Evolutionary conservation across 2,113 vertebrate genomes (phyloP).

Genomic region (Speoplatyrhinus poulsoni): DNA sequence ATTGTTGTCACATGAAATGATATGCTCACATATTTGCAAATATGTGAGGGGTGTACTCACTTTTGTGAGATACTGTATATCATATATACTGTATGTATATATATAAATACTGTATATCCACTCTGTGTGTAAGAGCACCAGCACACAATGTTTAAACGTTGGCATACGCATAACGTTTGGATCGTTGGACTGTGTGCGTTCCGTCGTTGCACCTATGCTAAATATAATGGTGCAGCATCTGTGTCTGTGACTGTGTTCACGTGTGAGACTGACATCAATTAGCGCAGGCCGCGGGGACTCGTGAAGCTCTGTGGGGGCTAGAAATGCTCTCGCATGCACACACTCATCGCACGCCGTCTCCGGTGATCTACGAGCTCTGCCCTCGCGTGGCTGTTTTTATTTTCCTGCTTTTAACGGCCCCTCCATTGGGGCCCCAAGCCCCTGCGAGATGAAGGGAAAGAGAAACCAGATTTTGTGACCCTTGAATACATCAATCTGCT

Average conservation of each 20-base stretch:
- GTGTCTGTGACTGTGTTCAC: constrained; percentile 19
- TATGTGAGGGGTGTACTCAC: too few relatives aligned
- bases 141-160: too few relatives aligned
- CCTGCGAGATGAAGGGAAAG: constrained; percentile 63
- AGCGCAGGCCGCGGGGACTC: constrained; percentile 30
- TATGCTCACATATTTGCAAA: too few relatives aligned
- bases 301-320: constrained; percentile 38
- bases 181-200: constrained; percentile 5
- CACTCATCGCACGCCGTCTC: constrained; percentile 45
- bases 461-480: constrained; percentile 61
- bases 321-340: constrained; percentile 28
- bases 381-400: constrained; percentile 68
- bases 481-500: constrained; percentile 56
- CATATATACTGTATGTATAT: too few relatives aligned
- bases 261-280: constrained; percentile 46
- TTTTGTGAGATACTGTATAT: too few relatives aligned
- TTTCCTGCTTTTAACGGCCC: constrained; percentile 62
- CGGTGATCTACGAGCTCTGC: constrained; percentile 67
- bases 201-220: not conserved
- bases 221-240: constrained; percentile 20
- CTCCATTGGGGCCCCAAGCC: constrained; percentile 36
- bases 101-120: too few relatives aligned
- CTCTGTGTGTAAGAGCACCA: too few relatives aligned
- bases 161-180: too few relatives aligned
- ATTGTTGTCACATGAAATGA: too few relatives aligned